phyloP scores from a whole-genome alignment of 2,797 vertebrate species.

The Pelodytes ibericus region DNA sequence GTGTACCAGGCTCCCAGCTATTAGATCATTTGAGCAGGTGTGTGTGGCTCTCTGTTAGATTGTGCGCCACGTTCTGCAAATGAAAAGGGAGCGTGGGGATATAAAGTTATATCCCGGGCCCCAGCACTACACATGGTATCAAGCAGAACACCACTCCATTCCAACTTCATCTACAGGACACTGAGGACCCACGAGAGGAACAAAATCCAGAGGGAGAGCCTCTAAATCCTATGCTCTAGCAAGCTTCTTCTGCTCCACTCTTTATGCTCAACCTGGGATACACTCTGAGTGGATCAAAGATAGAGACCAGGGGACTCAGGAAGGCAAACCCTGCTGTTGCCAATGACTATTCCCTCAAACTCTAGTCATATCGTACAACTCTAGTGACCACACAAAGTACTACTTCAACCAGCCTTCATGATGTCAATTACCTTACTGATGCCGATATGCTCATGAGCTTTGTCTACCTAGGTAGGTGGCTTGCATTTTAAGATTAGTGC shows the following conservation, averaged over 20 bases:
- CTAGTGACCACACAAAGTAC: conserved; percentile 87
- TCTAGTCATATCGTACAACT: conserved; percentile 83
- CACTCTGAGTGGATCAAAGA: conserved; percentile 75
- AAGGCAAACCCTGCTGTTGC: conserved; percentile 82
- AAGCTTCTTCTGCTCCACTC: conserved; percentile 94
- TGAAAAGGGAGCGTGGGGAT: too few species aligned
- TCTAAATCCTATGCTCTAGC: conserved; percentile 98
- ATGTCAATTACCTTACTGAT: conserved; percentile 96
- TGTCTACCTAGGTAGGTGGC: conserved; percentile 95
- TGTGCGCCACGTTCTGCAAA: too few species aligned
- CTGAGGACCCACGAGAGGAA: conserved; percentile 95
- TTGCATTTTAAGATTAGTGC: background rate
- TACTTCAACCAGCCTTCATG: conserved; percentile 85
- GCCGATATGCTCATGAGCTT: conserved; percentile 99
- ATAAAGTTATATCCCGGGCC: too few species aligned
- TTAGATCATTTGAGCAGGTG: too few species aligned
- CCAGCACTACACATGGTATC: too few species aligned
- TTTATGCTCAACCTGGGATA: conserved; percentile 97
- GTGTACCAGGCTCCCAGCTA: too few species aligned
- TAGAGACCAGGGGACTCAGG: conserved; percentile 77
- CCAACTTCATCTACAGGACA: conserved; percentile 98
- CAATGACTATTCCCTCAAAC: conserved; percentile 84
- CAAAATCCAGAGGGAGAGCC: conserved; percentile 99
- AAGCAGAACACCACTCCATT: too few species aligned
- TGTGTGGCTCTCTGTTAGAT: too few species aligned